Evolutionary conservation across 30 jellyfish, hydroid and myxozoan species (phyloP), one percentile per base, ranked within the genome.

Genomic region (Sanderia malayensis): DNA sequence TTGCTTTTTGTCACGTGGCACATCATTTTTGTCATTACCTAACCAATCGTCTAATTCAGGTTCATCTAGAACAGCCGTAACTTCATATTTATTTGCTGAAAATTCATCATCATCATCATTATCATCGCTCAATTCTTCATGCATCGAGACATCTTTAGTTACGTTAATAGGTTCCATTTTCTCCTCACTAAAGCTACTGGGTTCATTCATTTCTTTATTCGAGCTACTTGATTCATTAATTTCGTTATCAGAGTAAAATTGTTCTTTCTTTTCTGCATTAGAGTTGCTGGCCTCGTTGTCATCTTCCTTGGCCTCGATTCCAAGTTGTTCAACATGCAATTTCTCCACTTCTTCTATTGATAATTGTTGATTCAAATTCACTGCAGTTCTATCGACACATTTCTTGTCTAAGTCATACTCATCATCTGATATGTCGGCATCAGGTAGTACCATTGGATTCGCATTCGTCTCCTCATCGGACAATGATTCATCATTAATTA

Each of bases 31-130:
- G 0, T 30, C 72, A 15, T 28, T 31, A 2, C 76, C 89, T 19
- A 78, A 61, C 89, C 89, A 78, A 66, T 66, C 66, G 66, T 78
- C 74, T n/a, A 52, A 24, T 19, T 62, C 41, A 9, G 73, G 70
- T 3, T 66, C 89, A 47, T 78, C 89, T 19, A 78, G 21, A 78
- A 64, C 89, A 44, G 76, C 82, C 10, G 89, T 58, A 29, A 78
- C 82, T 46, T 72, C 75, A 71, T 75, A 73, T 72, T 52, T 62
- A 24, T 26, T 17, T 23, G 32, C 58, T 17, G 74, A 60, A 28
- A 34, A 80, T 33, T 79, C 76, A 21, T 70, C 96, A 32, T 33
- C 64, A 31, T 30, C 45, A 23, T 78, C 82, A 11, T 66, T 26
- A n/a, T 78, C 82, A 22, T 31, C 34, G 22, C 70, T 70, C 2